Base-by-base conservation (phyloP, 2,888 invertebrate species). In the Drosophila kambysellisi region DNA sequence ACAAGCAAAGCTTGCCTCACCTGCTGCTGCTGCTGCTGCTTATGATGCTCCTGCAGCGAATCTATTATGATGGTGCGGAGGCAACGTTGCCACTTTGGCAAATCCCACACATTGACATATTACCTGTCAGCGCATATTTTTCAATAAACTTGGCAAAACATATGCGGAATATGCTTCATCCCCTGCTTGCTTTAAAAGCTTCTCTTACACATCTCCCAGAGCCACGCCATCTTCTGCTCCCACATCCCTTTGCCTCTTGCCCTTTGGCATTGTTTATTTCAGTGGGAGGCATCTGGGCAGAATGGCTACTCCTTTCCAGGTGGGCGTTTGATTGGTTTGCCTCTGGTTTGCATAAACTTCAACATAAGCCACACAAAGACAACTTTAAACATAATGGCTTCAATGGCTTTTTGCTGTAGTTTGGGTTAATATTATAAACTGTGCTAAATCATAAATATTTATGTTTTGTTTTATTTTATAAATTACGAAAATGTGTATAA, bases 111-210 rank as follows among this genome's bases (percentile, higher is more conserved):
- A 85, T 82, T 90, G 91, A 91, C 87, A 90, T 90, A 90, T 85
- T 90, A 90, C 91, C 90, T 91, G 90, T 91, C 91, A 90, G 83
- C 80, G 83, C 78, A 82, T 74, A 85, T 89, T 90, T 91, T 85
- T 90, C 88, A 90, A 90, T 91, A 90, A 88, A 89, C 83, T 83
- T 88, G 82, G 79, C 82, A 79, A 89, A 89, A 81, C 89, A 86
- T 88, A 87, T 84, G 78, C 75, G 74, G n/a, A 72, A 70, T 43
- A 43, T 15, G 32, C 41, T 30, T 59, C 70, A 32, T 4, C 63
- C 59, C 12, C 53, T 50, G 50, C 50, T 56, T 30, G 15, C 25
- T 30, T 46, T 30, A 41, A 77, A 64, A 78, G 50, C 60, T 79
- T 77, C 75, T 70, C 70, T 67, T 59, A 48, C 46, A 56, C 29